Conservation (phyloP, 2,113 vertebrate species). For the Catharus fuscescens region DNA sequence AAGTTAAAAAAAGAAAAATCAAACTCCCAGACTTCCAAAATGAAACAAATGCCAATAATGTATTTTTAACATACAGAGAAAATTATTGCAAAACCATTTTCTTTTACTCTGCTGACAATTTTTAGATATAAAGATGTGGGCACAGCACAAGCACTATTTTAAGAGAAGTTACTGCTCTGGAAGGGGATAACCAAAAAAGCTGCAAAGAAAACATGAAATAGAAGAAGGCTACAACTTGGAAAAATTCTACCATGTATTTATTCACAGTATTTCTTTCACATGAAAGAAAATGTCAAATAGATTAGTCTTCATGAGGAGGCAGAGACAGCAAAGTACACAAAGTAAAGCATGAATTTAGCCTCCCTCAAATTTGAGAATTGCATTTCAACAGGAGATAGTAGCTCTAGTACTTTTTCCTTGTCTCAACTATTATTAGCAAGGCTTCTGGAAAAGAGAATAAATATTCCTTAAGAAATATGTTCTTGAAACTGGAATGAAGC, state of each 20-base stretch:
- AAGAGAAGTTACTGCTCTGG: neutral
- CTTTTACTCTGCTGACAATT: neutral
- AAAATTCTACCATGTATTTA: neutral
- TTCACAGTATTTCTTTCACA: neutral
- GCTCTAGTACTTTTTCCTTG: neutral
- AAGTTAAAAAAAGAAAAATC: neutral
- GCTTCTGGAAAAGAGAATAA: neutral
- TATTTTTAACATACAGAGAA: neutral
- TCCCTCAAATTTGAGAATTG: neutral
- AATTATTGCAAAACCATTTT: neutral
- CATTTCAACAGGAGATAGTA: neutral
- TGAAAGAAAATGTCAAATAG: neutral
- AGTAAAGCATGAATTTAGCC: neutral
- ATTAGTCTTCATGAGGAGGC: neutral
- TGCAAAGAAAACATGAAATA: neutral
- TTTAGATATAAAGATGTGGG: neutral
- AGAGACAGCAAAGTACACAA: neutral
- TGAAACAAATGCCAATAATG: neutral
- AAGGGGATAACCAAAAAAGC: neutral
- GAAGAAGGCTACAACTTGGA: neutral
- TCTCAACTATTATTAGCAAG: neutral
- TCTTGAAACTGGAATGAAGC: neutral
- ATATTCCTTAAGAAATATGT: neutral
- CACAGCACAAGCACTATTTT: neutral
- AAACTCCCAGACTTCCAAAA: neutral